Evolutionary conservation across 1,140 invertebrate species (phyloP), one percentile per base, ranked within the genome.

Genomic region (Periplaneta americana): DNA sequence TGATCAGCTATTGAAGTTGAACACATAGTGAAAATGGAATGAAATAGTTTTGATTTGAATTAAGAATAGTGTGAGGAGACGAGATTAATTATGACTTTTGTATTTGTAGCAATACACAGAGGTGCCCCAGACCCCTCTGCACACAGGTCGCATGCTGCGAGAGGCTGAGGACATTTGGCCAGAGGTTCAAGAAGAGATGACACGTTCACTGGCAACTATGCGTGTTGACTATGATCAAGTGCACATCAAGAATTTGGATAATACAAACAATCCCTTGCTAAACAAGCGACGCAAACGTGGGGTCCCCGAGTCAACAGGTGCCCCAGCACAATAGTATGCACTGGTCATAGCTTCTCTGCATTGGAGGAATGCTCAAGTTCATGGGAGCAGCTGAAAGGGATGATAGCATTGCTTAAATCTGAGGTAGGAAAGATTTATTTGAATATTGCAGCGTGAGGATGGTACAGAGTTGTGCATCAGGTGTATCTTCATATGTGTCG

Each of bases 141-240:
- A 97, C 87, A 98, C 97, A 3, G 92, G 96, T 34, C 91, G 94
- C 80, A 93, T 98, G 84, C 88, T 98, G 31, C 93, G 94, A 81
- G 98, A 99, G 88, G 94, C 96, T 75, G 95, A 95, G 82, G 97
- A 98, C 81, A 92, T 94, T 35, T 99, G 98, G 98, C 94, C 95
- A 5, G 98, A 99, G 87, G 97, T 99, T 22, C 96, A 99, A 91
- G 98, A 99, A 88, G 98, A 99, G 90, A 99, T 99, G 97, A 98
- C 96, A 0, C 93, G 97, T 81, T 98, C 98, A 0, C 89, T 99
- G 57, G 97, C 97, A 39, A 98, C 97, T 79, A 99, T 99, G 98
- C 90, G 98, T 79, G 96, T 98, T 1, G 97, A 98, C 86, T 98
- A 97, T 86, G 97, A 98, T 87, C 94, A 93, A 89, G 93, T 96